Evolutionary conservation across 1,140 invertebrate species (phyloP), one percentile per base, ranked within the genome.

Genomic region (Hestina assimilis): DNA sequence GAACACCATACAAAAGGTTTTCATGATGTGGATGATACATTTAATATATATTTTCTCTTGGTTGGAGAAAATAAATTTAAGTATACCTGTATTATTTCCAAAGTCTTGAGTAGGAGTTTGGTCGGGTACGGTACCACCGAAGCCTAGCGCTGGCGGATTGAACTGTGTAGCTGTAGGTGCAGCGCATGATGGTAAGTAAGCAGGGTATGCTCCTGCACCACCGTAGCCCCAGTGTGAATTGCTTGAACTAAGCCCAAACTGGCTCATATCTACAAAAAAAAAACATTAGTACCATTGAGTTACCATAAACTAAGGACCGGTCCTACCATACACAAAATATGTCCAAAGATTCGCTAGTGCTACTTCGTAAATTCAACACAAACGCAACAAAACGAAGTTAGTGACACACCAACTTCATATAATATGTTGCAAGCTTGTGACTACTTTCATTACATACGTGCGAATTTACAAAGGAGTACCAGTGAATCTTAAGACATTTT

Each of bases 191-290:
- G 92, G 87, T 66, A 95, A 57, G 69, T 95, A 96, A 0, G 94
- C 93, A 0, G 94, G 94, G 76, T 95, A 95, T 2, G 93, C 94
- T 11, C 93, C 93, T 6, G 94, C 93, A n/a, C 94, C 92, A 3
- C 94, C 92, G 72, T 95, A 95, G 28, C 94, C 94, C 94, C 94
- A 96, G 64, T 94, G 93, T 2, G 93, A 93, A 75, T 95, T 95
- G 56, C 93, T 92, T 58, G 93, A 93, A 70, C 93, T 93, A 79
- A 94, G 79, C 29, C 94, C 93, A 72, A 95, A 94, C 83, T 95
- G 93, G 40, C 93, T 92, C 92, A 95, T 93, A 83, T 94, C 94
- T 95, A 83, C 17, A 55, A 56, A 19, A 35, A 2, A 12, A 26
- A 2, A 0, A 0, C 8, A 47, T 47, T 47, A 31, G 17, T 14